These are phyloP conservation scores for Drosophila kohkoa DNA, from an alignment of 1,140 invertebrate genomes.

Conservation along the genomic window DNA sequence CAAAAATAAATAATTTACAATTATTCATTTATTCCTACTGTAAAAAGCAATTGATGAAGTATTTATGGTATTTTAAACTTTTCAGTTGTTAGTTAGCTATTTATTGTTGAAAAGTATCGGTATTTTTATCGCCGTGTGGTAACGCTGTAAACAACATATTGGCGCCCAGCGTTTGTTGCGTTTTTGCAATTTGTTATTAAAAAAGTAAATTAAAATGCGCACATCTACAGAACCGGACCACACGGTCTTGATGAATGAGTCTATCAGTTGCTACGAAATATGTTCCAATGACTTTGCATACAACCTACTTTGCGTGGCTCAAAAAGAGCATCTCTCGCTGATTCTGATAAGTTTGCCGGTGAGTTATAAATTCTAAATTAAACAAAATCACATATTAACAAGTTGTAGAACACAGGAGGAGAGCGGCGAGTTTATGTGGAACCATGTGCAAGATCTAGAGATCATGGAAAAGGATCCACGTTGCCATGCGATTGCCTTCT, in stretches of 20 bases:
- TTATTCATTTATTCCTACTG: no score
- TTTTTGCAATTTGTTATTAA: constrained; percentile 1
- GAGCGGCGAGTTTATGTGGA: constrained; percentile 68
- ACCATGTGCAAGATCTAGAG: constrained; percentile 84
- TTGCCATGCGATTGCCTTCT: constrained; percentile 87
- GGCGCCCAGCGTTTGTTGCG: constrained; percentile 41
- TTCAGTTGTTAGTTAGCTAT: no score
- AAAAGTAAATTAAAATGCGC: constrained; percentile 37
- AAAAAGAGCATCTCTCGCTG: constrained; percentile 55
- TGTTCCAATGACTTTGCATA: constrained; percentile 76
- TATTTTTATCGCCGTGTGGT: not conserved
- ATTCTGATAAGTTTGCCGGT: constrained; percentile 72
- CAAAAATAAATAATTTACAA: no score
- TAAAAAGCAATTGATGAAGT: no score
- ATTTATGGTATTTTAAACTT: no score
- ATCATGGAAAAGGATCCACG: constrained; percentile 79
- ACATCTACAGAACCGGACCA: constrained; percentile 51
- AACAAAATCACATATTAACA: not conserved
- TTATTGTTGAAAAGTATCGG: not conserved
- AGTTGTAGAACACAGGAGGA: constrained; percentile 58
- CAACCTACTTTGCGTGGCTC: constrained; percentile 70
- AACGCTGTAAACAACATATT: constrained; percentile 13
- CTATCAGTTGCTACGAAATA: constrained; percentile 67
- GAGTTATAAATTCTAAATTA: constrained; percentile 34
- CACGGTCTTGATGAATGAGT: constrained; percentile 50